Evolutionary conservation across 2,113 vertebrate genomes (phyloP).

Genomic region (Hyaena hyaena): DNA sequence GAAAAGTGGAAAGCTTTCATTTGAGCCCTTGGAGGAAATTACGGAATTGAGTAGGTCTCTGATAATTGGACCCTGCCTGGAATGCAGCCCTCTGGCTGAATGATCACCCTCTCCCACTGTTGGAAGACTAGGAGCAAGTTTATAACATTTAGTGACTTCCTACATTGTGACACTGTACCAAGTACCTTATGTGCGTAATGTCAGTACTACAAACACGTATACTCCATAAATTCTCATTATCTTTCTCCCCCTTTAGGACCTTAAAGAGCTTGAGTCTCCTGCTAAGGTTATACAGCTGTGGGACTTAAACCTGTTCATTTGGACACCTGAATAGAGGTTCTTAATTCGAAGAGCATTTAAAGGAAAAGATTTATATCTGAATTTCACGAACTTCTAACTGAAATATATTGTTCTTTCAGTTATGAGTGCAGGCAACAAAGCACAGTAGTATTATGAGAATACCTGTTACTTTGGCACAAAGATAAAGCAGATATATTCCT

Average conservation of each 20-base stretch:
- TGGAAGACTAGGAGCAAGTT: background rate
- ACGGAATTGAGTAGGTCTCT: background rate
- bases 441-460: background rate
- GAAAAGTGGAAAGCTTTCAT: background rate
- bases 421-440: background rate
- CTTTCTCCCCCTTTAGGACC: background rate
- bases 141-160: background rate
- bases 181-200: background rate
- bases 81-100: background rate
- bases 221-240: background rate
- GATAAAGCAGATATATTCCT: slow-evolving; percentile 31
- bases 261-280: background rate
- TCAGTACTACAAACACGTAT: no score
- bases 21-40: background rate
- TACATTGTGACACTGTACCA: background rate
- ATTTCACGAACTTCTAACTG: background rate
- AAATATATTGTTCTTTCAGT: background rate
- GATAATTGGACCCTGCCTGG: background rate
- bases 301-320: background rate
- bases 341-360: background rate
- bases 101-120: accelerated
- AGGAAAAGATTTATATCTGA: background rate
- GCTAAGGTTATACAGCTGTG: background rate
- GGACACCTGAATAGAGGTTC: background rate
- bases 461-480: background rate